phyloP scores from a whole-genome alignment of 2,797 vertebrate genomes.

The Acanthis flammea region DNA sequence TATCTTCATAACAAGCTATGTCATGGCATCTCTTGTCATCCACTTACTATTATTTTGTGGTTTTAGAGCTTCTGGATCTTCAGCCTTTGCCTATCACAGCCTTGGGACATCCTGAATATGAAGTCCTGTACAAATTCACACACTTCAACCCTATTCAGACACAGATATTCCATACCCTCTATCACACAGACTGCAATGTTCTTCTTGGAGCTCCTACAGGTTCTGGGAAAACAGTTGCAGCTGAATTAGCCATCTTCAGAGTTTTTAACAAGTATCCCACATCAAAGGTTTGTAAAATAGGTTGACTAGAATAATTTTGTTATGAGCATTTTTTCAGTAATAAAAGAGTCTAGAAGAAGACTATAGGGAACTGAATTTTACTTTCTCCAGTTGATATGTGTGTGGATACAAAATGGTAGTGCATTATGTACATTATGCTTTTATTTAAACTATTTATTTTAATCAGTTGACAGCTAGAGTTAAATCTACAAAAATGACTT shows the following conservation, averaged over 20 bases:
- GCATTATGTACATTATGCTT: background rate
- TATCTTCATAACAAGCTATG: background rate
- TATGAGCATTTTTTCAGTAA: background rate
- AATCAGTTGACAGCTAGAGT: background rate
- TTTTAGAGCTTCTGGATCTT: conserved; percentile 92
- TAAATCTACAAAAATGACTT: background rate
- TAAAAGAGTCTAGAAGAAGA: background rate
- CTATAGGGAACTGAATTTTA: background rate
- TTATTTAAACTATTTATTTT: background rate
- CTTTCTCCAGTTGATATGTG: background rate
- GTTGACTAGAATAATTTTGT: background rate
- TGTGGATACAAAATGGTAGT: background rate
- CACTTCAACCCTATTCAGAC: conserved; percentile 99
- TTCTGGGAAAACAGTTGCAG: conserved; percentile 96
- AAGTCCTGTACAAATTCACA: conserved; percentile 94
- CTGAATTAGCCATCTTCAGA: conserved; percentile 96
- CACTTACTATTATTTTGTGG: background rate
- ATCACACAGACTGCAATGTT: conserved; percentile 94
- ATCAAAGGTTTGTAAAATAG: conserved; percentile 84
- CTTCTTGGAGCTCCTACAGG: conserved; percentile 97
- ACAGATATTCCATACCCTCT: conserved; percentile 96
- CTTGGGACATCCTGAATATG: conserved; percentile 84
- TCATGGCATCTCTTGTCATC: background rate
- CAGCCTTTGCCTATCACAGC: conserved; percentile 91
- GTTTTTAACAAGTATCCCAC: conserved; percentile 93